phyloP scores from a whole-genome alignment of 2,888 invertebrate species.

The Lymantria dispar region DNA sequence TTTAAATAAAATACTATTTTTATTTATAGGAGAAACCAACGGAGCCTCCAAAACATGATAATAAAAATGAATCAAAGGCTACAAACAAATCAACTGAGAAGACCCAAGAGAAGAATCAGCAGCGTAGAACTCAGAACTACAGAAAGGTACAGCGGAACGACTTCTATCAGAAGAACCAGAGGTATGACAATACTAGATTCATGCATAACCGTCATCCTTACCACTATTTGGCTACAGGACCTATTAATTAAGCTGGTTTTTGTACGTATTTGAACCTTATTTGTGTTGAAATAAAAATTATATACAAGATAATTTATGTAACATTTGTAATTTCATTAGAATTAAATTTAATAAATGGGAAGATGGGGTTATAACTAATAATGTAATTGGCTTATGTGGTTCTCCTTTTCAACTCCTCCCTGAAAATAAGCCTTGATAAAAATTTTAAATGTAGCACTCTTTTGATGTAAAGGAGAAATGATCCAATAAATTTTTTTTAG shows the following conservation, averaged over 20 bases:
- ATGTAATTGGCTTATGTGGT: no score
- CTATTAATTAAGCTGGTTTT: constrained; percentile 61
- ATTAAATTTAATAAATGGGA: no score
- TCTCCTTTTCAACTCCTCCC: no score
- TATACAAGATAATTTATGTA: neutral
- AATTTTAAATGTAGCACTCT: no score
- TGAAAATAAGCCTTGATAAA: no score
- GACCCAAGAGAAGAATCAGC: constrained; percentile 48
- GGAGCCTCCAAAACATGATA: constrained; percentile 31
- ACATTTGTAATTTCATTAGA: no score
- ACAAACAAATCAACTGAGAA: constrained; percentile 53
- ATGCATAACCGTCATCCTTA: constrained; percentile 69
- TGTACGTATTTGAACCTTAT: constrained; percentile 20
- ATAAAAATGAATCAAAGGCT: constrained; percentile 43
- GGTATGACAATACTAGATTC: constrained; percentile 69
- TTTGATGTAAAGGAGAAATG: no score
- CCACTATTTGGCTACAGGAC: constrained; percentile 73
- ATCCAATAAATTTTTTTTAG: no score
- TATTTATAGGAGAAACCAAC: constrained; percentile 53
- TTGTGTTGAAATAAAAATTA: constrained; percentile 3
- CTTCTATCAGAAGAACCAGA: constrained; percentile 67
- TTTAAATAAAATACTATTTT: neutral
- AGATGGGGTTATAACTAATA: no score
- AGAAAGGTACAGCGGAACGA: constrained; percentile 62
- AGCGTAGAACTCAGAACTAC: constrained; percentile 64